phyloP scores from a whole-genome alignment of 2,113 vertebrate species.

The Peucedramus taeniatus region DNA sequence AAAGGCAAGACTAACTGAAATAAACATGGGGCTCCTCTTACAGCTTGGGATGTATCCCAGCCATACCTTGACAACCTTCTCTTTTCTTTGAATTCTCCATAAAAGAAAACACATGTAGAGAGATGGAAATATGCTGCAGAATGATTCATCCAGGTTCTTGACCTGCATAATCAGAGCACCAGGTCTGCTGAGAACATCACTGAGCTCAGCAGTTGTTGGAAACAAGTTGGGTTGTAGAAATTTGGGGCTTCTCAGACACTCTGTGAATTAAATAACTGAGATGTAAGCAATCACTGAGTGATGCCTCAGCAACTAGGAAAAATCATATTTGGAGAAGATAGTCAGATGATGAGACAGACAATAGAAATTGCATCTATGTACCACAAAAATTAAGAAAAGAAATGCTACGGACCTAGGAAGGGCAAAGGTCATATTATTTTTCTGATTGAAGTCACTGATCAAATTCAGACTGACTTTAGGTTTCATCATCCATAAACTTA shows the following conservation, averaged over 20 bases:
- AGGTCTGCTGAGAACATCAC: neutral
- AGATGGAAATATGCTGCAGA: neutral
- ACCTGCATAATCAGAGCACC: neutral
- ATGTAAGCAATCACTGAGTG: neutral
- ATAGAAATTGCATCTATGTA: neutral
- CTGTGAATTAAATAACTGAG: neutral
- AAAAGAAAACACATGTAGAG: neutral
- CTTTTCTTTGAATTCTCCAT: neutral
- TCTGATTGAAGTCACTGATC: neutral
- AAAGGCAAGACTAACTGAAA: neutral
- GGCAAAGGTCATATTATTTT: neutral
- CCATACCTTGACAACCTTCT: neutral
- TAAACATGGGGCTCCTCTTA: neutral
- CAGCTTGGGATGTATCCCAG: neutral
- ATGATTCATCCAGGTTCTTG: neutral
- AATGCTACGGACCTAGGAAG: neutral
- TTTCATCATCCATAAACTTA: neutral
- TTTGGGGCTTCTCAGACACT: neutral
- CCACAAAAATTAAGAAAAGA: neutral
- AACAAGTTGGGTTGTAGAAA: neutral
- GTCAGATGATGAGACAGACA: neutral
- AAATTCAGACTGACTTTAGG: neutral
- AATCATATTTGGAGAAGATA: neutral
- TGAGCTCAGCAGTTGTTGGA: neutral
- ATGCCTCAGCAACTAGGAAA: neutral